Evolutionary conservation across 2,113 vertebrate species (phyloP).

Genomic region (Zeus faber): DNA sequence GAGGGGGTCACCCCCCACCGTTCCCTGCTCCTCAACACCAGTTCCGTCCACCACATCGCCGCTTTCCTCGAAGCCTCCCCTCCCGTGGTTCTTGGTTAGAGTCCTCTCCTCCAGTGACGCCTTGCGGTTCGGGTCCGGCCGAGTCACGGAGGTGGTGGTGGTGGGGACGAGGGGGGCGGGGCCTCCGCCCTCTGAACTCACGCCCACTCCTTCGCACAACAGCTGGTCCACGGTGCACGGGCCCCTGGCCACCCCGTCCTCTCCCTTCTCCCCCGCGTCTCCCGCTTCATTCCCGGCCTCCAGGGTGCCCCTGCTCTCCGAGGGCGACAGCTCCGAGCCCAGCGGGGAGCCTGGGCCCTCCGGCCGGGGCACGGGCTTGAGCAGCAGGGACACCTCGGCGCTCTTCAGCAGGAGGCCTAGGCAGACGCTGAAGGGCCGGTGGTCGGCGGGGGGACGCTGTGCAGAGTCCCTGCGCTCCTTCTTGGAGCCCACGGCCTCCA

Average conservation of each 20-base stretch:
- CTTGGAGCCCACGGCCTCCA: slow-evolving; percentile 84
- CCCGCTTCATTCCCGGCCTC: slow-evolving; percentile 53
- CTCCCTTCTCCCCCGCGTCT: too few relatives aligned
- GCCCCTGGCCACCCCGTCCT: slow-evolving; percentile 16
- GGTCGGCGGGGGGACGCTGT: slow-evolving; percentile 60
- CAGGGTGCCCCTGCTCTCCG: slow-evolving; percentile 76
- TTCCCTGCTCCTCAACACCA: slow-evolving; percentile 44
- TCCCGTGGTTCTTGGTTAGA: slow-evolving; percentile 33
- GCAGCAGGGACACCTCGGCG: slow-evolving; percentile 88
- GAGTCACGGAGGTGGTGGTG: slow-evolving; percentile 42
- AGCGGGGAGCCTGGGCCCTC: slow-evolving; percentile 70
- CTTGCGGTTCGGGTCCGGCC: slow-evolving; percentile 38
- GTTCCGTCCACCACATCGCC: slow-evolving; percentile 20
- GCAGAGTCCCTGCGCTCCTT: slow-evolving; percentile 77
- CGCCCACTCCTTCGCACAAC: slow-evolving; percentile 78
- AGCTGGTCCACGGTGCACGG: slow-evolving; percentile 76
- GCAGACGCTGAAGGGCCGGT: slow-evolving; percentile 78
- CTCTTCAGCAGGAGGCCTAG: slow-evolving; percentile 89
- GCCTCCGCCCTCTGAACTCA: slow-evolving; percentile 64
- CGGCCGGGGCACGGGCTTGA: slow-evolving; percentile 80
- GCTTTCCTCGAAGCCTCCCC: slow-evolving; percentile 47
- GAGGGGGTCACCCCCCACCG: slow-evolving; percentile 57
- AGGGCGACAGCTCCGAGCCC: slow-evolving; percentile 78
- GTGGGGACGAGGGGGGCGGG: slow-evolving; percentile 64
- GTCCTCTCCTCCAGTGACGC: slow-evolving; percentile 58